Evolutionary conservation across 30 jellyfish, hydroid and myxozoan species (phyloP), one percentile per base, ranked within the genome.

Genomic region (Rhopilema esculentum): DNA sequence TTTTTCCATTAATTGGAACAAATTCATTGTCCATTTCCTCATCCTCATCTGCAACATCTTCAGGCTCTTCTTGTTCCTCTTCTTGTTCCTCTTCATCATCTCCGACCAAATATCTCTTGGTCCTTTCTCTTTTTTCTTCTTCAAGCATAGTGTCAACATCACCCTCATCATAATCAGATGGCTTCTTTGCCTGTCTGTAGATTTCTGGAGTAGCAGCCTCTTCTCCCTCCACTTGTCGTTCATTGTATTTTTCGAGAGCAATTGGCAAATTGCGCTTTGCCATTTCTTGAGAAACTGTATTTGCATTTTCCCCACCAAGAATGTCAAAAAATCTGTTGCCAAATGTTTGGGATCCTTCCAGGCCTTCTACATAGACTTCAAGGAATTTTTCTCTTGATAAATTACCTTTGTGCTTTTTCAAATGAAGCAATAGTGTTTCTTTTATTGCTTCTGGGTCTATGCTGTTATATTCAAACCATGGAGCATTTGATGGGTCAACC

Each of bases 401-500:
- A 20, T 49, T 40, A 21, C 94, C 93, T 49, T 87, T 77, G 31
- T 62, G 71, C 33, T 71, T 69, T 31, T 76, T 77, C 1, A 88
- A 18, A 9, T 51, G 82, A 26, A 40, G 27, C 87, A 27, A 23
- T 27, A 88, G 4, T 19, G 85, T 53, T 49, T 69, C 57, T 23
- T 70, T n/a, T 33, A 88, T 52, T 9, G 23, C 71, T 0, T 70
- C 88, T 19, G 96, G 87, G 50, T 65, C 83, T 4, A 88, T 69
- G 29, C 22, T 66, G 40, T 77, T 76, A 61, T 88, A 88, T 63
- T 88, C 96, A 77, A 77, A 30, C 87, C 87, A 70, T 40, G 77
- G 84, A 23, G 96, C 89, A 88, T 88, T 88, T 8, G 88, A 75
- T 27, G 96, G 96, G 51, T 88, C 91, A 49, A 78, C 91, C 19